Conservation (phyloP, 2,113 vertebrate species). For the Mesitornis unicolor region DNA sequence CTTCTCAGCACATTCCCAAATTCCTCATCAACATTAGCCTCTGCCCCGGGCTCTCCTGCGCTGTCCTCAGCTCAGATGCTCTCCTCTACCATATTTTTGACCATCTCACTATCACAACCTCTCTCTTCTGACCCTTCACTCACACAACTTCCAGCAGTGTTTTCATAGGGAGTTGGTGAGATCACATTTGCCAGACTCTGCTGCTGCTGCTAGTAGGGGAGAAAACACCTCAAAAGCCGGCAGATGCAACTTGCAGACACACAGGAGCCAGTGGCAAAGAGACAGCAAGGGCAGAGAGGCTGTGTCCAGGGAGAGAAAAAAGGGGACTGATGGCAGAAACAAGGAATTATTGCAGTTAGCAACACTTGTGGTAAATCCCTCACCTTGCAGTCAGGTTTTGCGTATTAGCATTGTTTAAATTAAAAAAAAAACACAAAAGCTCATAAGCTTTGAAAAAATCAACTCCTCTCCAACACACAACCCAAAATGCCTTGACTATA, state of each 20-base stretch:
- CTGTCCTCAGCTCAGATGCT: background rate
- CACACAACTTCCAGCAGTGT: background rate
- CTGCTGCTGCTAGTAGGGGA: background rate
- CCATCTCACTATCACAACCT: background rate
- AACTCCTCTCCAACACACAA: background rate
- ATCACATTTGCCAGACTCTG: background rate
- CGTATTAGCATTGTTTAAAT: background rate
- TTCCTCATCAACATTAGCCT: background rate
- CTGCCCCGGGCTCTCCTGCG: background rate
- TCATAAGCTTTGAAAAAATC: background rate
- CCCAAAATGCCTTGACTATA: background rate
- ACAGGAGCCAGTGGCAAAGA: background rate
- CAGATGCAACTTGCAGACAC: background rate
- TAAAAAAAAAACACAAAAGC: background rate
- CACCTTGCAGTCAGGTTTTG: background rate
- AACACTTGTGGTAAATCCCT: background rate
- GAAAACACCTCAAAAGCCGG: background rate
- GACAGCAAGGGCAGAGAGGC: background rate
- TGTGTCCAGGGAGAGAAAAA: background rate
- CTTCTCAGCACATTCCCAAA: background rate
- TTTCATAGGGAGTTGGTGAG: background rate
- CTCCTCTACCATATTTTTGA: background rate
- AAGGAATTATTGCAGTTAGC: background rate
- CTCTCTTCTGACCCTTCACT: background rate
- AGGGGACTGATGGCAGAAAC: background rate